Evolutionary conservation across 2,113 vertebrate genomes (phyloP), one percentile per base, ranked within the genome.

Genomic region (Platysternon megacephalum): DNA sequence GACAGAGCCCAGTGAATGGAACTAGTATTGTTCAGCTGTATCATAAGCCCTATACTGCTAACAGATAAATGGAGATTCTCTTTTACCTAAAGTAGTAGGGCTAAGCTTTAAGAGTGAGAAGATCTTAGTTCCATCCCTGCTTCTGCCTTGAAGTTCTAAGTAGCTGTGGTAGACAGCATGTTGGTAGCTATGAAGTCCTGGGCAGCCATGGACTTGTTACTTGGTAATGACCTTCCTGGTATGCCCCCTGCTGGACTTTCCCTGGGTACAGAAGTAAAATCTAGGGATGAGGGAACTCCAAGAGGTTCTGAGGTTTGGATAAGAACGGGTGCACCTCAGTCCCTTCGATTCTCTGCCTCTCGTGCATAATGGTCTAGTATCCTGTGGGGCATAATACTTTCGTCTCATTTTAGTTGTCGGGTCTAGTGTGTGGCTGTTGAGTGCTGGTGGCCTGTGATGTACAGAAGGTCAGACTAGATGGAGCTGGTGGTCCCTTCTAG

Each of bases 21-120:
- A 93, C 53, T 79, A 55, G 87, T 24, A 82, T 22, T 10, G 48
- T 29, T 94, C 68, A 84, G 32, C 42, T 91, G 10, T 58, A 91
- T 35, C 46, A 19, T 44, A 94, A 87, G 4, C 48, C 68, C 86
- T 61, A 8, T 1, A 0, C 35, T 89, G 39, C 46, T 53, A 8
- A 58, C 21, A 91, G 68, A 83, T 91, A 79, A 26, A 85, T 3
- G 13, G 32, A 95, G 51, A 84, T 91, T 24, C 5, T 35, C 8
- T 81, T 94, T 82, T 24, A 82, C 22, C 1, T 46, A 0, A 52
- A 42, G 52, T 11, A 65, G 26, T 68, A 88, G 44, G 17, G 12
- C 53, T 49, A 11, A 88, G 12, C 13, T 91, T 87, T 85, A 79
- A 72, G 24, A 29, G 48, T 0, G 24, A 3, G 26, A 83, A 29